phyloP scores from a whole-genome alignment of 2,113 vertebrate genomes.

The Erythrocercus mccallii region DNA sequence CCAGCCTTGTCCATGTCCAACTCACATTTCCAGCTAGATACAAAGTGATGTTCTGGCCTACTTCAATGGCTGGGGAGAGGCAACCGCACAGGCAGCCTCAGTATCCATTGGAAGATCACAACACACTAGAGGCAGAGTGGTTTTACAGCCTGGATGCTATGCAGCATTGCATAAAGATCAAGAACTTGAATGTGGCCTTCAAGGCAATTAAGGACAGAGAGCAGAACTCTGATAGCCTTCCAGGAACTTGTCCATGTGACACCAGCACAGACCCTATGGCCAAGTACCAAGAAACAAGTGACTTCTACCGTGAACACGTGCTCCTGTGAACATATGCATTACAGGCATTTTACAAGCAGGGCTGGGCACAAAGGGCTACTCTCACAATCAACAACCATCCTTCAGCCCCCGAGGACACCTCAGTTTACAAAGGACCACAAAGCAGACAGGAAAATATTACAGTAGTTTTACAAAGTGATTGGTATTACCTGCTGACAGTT shows the following conservation, averaged over 20 bases:
- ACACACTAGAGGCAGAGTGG: neutral
- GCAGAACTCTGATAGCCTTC: neutral
- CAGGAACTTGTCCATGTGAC: neutral
- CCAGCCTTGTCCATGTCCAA: neutral
- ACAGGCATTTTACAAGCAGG: neutral
- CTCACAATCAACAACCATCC: neutral
- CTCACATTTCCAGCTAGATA: neutral
- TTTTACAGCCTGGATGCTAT: neutral
- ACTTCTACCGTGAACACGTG: neutral
- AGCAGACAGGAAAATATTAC: neutral
- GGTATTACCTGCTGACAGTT: neutral
- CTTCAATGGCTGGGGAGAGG: neutral
- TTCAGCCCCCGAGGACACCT: neutral
- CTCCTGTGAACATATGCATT: neutral
- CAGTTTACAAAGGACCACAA: neutral
- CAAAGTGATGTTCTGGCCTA: neutral
- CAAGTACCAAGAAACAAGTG: neutral
- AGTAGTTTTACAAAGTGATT: neutral
- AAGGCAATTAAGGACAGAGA: neutral
- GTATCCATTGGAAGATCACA: neutral
- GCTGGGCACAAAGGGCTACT: neutral
- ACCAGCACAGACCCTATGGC: neutral
- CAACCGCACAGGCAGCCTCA: neutral
- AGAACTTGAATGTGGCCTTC: neutral
- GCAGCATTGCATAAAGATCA: neutral